Base-by-base conservation (phyloP, 2,888 invertebrate species). In the Sesia apiformis region DNA sequence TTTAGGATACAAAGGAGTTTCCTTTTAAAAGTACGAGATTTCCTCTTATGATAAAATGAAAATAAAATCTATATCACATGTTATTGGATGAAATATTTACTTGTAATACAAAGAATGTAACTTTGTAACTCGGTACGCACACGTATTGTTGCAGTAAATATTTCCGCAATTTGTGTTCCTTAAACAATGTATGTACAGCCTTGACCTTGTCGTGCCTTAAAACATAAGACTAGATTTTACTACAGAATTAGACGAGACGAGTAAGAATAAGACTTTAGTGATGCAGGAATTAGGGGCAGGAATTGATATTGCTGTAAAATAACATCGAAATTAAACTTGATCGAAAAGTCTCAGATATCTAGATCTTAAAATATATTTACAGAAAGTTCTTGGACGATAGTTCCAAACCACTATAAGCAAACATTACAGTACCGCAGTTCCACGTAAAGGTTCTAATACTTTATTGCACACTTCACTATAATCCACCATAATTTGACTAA, bases 181-280 rank as follows among this genome's bases (percentile, higher is more conserved):
- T 81, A 81, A 66, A 77, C 72, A 74, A 71, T 75, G 69, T 87
- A 88, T 84, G 66, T 85, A 88, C 85, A 88, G n/a, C 75, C 81
- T 73, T 75, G 80, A 82, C 79, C 74, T 73, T 76, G 75, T 76
- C 74, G 76, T 77, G 81, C 81, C 86, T 84, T 87, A 87, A 65
- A 71, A 84, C 75, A 75, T 87, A 88, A 84, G 88, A 89, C 88
- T 89, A 89, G 88, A 89, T 78, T 88, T 87, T 86, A 86, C 88
- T 85, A 85, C 78, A 74, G 74, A 80, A 76, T 79, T 74, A 78
- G 66, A 46, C 46, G 46, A 46, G 23, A 46, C 46, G n/a, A 46
- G n/a, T 46, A n/a, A 8, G 23, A 23, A 23, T 72, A 69, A 59
- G 62, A 74, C 71, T 70, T 69, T 53, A 67, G 71, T 74, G 70